Evolutionary conservation across 2,797 vertebrate genomes (phyloP).

Genomic region (Diceros bicornis): DNA sequence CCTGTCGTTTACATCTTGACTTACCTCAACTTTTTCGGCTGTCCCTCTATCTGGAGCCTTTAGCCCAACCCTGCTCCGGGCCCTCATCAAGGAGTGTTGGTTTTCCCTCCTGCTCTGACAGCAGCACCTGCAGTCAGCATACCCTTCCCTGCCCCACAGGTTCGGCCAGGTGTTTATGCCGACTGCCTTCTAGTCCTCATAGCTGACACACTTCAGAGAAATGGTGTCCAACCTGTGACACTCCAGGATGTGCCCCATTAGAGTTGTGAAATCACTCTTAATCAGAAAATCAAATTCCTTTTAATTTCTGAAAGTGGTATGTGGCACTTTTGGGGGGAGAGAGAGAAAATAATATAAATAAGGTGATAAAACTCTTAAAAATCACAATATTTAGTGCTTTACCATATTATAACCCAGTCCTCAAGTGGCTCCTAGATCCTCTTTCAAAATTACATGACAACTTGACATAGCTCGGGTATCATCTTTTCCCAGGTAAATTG

Average conservation of each 20-base stretch:
- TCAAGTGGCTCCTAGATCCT: not conserved
- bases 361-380: not conserved
- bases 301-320: not conserved
- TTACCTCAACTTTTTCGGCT: not conserved
- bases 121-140: not conserved
- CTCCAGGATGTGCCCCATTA: conserved; percentile 52
- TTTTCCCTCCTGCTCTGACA: not conserved
- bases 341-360: not conserved
- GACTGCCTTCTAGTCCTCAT: not conserved
- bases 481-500: not conserved
- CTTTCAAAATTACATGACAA: not conserved
- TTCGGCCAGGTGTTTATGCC: conserved; percentile 27
- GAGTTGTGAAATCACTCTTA: conserved; percentile 59
- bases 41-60: not conserved
- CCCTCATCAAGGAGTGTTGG: not conserved
- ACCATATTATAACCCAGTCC: not conserved
- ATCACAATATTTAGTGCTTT: not conserved
- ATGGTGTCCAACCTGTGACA: conserved; percentile 50
- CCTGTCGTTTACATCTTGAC: not conserved
- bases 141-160: conserved; percentile 57
- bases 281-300: conserved; percentile 50
- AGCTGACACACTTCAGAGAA: conserved; percentile 72
- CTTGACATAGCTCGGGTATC: not conserved
- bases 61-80: not conserved
- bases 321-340: not conserved